A percentile compares a stretch with the other conserved stretches of the same genome.
phyloP scores from a whole-genome alignment of 2,888 invertebrate species.

The Chironomus riparius region DNA sequence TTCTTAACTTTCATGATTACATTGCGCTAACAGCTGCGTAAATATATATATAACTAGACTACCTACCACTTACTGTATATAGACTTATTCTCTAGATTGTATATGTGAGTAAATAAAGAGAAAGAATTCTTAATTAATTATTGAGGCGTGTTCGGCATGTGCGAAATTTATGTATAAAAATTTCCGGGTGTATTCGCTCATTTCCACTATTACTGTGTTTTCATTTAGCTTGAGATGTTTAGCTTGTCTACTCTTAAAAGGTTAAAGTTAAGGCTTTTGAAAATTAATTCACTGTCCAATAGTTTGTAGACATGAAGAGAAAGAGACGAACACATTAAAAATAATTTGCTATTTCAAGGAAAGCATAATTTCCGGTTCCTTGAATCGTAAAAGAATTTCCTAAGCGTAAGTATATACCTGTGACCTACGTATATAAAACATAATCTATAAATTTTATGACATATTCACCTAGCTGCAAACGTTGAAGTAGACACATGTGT shows the following conservation, averaged over 20 bases:
- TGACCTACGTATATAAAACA: neutral
- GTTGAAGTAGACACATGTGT: too few species aligned
- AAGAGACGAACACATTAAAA: neutral
- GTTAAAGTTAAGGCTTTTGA: neutral
- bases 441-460: constrained; percentile 4
- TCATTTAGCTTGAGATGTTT: neutral
- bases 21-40: constrained; percentile 5
- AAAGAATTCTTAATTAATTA: constrained; percentile 8
- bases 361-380: neutral
- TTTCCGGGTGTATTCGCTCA: constrained; percentile 13
- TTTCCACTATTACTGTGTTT: neutral
- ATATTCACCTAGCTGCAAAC: neutral
- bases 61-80: neutral
- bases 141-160: constrained; percentile 15
- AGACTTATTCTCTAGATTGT: neutral
- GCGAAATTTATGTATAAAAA: constrained; percentile 13
- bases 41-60: neutral
- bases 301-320: too few species aligned
- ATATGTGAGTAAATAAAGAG: neutral
- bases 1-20: neutral
- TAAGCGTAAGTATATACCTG: neutral
- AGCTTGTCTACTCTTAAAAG: neutral
- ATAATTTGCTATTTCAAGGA: neutral
- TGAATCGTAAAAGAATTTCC: neutral
- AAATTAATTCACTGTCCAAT: too few species aligned